Percentiles rank a stretch among this genome's conserved stretches.
phyloP scores from a whole-genome alignment of 2,113 vertebrate genomes.

The Poicephalus meyeri region DNA sequence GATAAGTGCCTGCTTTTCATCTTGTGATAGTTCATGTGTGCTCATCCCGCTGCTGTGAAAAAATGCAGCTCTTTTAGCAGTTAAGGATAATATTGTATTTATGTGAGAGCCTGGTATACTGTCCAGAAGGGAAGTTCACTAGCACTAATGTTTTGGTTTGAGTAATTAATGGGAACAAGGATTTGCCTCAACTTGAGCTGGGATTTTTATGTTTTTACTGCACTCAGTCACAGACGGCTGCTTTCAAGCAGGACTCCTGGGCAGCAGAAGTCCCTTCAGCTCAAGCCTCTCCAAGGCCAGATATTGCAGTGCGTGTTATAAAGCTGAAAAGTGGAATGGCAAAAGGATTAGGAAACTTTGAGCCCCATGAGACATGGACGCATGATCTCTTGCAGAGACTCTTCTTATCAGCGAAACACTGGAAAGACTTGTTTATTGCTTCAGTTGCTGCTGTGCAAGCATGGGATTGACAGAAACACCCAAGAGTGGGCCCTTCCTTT shows the following conservation, averaged over 20 bases:
- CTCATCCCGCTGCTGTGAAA: not conserved
- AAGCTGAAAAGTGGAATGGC: not conserved
- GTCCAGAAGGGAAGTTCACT: not conserved
- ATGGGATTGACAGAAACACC: not conserved
- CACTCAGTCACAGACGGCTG: not conserved
- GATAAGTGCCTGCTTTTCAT: not conserved
- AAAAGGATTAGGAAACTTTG: not conserved
- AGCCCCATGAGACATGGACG: not conserved
- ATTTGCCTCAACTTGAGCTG: not conserved
- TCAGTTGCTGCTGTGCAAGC: not conserved
- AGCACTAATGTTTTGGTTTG: not conserved
- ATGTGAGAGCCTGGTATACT: not conserved
- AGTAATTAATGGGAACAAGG: not conserved
- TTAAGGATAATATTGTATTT: not conserved
- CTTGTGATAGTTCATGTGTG: not conserved
- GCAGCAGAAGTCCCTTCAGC: not conserved
- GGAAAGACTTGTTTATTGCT: not conserved
- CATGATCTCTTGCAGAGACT: not conserved
- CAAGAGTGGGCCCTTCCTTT: not conserved
- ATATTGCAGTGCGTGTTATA: not conserved
- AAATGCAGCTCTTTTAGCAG: not conserved
- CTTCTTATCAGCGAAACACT: not conserved
- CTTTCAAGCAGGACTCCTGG: not conserved
- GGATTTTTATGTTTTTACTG: not conserved
- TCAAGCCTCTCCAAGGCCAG: not conserved